Base-by-base conservation (phyloP, 2,113 vertebrate genomes). In the Stictonetta naevosa region DNA sequence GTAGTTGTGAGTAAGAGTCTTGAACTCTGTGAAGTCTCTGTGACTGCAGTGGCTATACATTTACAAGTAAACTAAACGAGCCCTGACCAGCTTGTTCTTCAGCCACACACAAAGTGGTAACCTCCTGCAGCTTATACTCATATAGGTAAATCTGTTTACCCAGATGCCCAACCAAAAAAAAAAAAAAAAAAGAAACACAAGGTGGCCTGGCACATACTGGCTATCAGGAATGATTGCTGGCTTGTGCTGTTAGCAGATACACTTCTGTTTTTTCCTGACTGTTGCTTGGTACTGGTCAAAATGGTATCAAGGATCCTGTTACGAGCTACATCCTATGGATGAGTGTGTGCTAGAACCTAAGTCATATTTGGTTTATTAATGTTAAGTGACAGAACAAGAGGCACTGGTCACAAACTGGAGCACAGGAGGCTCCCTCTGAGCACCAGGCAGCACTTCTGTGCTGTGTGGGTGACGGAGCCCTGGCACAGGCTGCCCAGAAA, bases 301-400 rank as follows among this genome's bases (percentile, higher is more conserved):
- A 40, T 0, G 1, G 28, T 34, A 77, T 23, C 55, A 44, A 1
- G 7, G 2, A 11, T 11, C 29, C 55, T 72, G 17, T 40, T 74
- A 29, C 42, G 1, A 72, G n/a, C 36, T 38, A 4, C 1, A 1
- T 0, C 0, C 50, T 19, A 8, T 0, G 0, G 33, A 14, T 7
- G 36, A 20, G 25, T 5, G 15, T 25, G 40, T 36, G 52, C 16
- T 5, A 14, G 26, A 52, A 58, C 4, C 8, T 23, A 62, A 69
- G 53, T 0, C 2, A 0, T 17, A 3, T 44, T 59, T 8, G 14
- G 14, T 31, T 56, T 56, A 56, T 31, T 56, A 56, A 13, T 10
- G 15, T 56, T 56, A 31, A 56, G 28, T 17, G 17, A 64, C 46
- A 64, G 62, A 11, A 64, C 26, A 40, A 64, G 38, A 40, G 17